phyloP scores from a whole-genome alignment of 2,797 vertebrate genomes.

The Eptatretus atami region DNA sequence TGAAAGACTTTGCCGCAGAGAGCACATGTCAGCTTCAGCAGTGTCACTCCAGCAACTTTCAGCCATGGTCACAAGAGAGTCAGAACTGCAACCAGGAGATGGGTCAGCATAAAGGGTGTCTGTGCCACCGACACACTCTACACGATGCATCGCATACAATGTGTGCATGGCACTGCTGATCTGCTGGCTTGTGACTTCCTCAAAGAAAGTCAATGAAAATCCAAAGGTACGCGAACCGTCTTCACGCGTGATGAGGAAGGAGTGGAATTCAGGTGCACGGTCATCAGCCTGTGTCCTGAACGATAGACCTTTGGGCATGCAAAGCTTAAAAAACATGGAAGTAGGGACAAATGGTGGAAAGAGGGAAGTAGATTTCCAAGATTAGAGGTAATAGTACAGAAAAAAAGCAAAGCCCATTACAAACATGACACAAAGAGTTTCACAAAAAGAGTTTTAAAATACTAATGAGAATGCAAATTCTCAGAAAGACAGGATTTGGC shows the following conservation, averaged over 20 bases:
- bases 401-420: no score
- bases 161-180: slow-evolving; percentile 99
- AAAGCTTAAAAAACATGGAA: slow-evolving; percentile 20
- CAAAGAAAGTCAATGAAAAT: slow-evolving; percentile 84
- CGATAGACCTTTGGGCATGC: slow-evolving; percentile 48
- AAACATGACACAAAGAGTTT: no score
- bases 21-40: slow-evolving; percentile 17
- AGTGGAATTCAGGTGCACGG: slow-evolving; percentile 69
- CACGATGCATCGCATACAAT: slow-evolving; percentile 96
- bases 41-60: slow-evolving; percentile 16
- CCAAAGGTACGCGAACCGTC: slow-evolving; percentile 91
- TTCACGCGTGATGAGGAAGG: slow-evolving; percentile 90
- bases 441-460: no score
- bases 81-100: neutral
- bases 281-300: slow-evolving; percentile 66
- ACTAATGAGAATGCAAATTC: no score
- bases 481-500: no score
- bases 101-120: neutral
- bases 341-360: slow-evolving; percentile 9
- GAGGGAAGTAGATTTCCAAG: neutral
- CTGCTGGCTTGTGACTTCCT: slow-evolving; percentile 94
- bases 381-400: neutral
- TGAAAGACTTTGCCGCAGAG: slow-evolving; percentile 73
- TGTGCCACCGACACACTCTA: slow-evolving; percentile 39
- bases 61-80: slow-evolving; percentile 1